phyloP scores from a whole-genome alignment of 2,797 vertebrate species.

The Acrossocheilus wenchowensis region DNA sequence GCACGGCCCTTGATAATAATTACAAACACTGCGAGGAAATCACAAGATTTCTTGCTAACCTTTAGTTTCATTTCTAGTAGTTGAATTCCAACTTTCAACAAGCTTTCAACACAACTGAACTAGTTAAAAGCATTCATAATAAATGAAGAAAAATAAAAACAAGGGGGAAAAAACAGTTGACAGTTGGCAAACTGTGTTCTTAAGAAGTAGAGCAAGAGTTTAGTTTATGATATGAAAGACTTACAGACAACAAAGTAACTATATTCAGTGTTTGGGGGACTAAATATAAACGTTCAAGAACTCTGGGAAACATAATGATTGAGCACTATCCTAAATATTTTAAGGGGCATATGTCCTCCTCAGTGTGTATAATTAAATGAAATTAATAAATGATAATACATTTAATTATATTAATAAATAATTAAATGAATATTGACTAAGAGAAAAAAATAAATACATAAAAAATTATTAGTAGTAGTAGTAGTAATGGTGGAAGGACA shows the following conservation, averaged over 20 bases:
- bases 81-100: not conserved
- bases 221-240: slow-evolving; percentile 59
- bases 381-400: not conserved
- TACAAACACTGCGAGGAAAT: not conserved
- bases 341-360: not conserved
- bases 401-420: not conserved
- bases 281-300: not conserved
- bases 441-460: not conserved
- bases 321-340: not conserved
- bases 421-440: not conserved
- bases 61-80: slow-evolving; percentile 1
- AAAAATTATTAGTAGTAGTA: not conserved
- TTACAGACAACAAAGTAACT: not conserved
- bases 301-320: not conserved
- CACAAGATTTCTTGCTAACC: slow-evolving; percentile 30
- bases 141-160: not conserved
- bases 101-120: not conserved
- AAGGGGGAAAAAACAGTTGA: not conserved
- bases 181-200: not conserved
- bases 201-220: slow-evolving; percentile 59
- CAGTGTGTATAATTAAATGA: not conserved
- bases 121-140: not conserved
- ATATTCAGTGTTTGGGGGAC: not conserved
- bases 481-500: not conserved
- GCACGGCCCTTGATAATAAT: slow-evolving; percentile 35